A percentile compares a stretch with the other conserved stretches of the same genome.
phyloP scores from a whole-genome alignment of 1,140 invertebrate species.

The Brachionus koreanus region DNA sequence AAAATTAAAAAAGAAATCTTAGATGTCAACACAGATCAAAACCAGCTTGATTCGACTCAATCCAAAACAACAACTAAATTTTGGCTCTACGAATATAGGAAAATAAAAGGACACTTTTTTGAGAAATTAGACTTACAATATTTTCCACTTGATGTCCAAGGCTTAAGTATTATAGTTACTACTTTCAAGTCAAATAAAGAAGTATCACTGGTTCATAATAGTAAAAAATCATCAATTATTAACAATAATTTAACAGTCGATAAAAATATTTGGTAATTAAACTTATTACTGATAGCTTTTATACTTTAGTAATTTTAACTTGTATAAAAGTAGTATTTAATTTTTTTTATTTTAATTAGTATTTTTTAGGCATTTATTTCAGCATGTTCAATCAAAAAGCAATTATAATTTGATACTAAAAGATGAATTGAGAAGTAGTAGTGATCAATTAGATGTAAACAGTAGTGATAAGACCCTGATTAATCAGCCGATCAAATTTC shows the following conservation, averaged over 20 bases:
- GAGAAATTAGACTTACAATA: background rate
- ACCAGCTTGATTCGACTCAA: background rate
- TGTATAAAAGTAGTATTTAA: background rate
- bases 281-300: background rate
- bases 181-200: constrained; percentile 43
- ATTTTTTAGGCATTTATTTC: constrained; percentile 47
- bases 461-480: background rate
- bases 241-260: constrained; percentile 44
- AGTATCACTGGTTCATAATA: constrained; percentile 40
- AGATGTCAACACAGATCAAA: background rate
- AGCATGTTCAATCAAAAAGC: constrained; percentile 47
- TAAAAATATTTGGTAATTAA: constrained; percentile 36
- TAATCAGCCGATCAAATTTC: background rate
- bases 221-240: constrained; percentile 11
- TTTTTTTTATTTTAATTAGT: background rate
- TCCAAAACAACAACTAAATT: background rate
- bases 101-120: constrained; percentile 20
- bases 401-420: constrained; percentile 45
- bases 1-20: constrained; percentile 7
- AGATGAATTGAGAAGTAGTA: constrained; percentile 29
- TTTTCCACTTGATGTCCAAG: constrained; percentile 38
- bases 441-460: constrained; percentile 31
- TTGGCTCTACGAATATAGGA: background rate
- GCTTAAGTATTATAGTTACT: constrained; percentile 43
- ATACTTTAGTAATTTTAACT: background rate